Percentiles rank a stretch among this genome's conserved stretches.
Evolutionary conservation across 64 coral and sea anemone species (phyloP).

Genomic region (Montipora cactus): DNA sequence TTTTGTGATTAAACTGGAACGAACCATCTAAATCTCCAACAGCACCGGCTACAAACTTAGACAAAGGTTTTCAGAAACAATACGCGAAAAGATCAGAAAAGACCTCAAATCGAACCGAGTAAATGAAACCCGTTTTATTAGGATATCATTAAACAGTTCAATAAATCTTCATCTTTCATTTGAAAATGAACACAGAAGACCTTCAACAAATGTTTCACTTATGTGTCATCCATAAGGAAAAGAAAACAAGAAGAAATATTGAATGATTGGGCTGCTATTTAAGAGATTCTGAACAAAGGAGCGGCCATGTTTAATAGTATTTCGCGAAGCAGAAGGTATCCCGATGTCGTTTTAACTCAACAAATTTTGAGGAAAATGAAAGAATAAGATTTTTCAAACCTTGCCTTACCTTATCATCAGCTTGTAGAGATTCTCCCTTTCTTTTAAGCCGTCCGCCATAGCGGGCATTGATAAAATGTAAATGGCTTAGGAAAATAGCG

Average conservation of each 20-base stretch:
- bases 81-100: too few relatives aligned
- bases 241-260: background rate
- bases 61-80: too few relatives aligned
- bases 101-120: background rate
- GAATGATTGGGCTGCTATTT: background rate
- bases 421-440: constrained; percentile 92
- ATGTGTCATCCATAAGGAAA: background rate
- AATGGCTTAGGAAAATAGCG: background rate
- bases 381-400: too few relatives aligned
- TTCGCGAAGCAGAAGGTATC: background rate
- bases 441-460: constrained; percentile 85
- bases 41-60: too few relatives aligned
- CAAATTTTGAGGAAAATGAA: background rate
- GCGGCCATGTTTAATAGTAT: constrained; percentile 34
- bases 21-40: too few relatives aligned
- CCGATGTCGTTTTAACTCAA: background rate
- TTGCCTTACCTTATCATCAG: constrained; percentile 87
- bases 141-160: background rate
- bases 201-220: background rate
- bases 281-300: background rate
- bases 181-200: background rate
- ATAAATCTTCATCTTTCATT: background rate
- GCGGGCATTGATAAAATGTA: background rate
- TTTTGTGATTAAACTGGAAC: too few relatives aligned
- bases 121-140: background rate